These are phyloP conservation scores for Sebastes cheni DNA, from an alignment of 2,797 vertebrate genomes.

Conservation along the genomic window DNA sequence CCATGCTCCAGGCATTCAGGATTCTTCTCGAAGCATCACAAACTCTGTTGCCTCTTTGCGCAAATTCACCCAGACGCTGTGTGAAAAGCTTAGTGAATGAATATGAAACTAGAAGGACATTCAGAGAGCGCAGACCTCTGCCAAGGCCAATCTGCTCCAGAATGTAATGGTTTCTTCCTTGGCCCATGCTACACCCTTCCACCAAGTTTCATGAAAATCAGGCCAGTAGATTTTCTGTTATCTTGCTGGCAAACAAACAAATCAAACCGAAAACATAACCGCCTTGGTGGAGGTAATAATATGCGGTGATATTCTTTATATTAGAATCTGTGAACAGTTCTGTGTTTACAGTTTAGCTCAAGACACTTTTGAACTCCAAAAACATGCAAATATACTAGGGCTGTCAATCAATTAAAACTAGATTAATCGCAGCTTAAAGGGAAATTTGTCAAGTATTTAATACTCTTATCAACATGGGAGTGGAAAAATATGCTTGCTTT, in stretches of 20 bases:
- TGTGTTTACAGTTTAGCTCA: background rate
- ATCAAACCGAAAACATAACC: background rate
- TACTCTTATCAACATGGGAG: too few relatives aligned
- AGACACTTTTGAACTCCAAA: background rate
- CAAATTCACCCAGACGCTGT: background rate
- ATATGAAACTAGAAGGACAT: background rate
- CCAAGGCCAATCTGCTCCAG: background rate
- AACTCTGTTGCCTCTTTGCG: background rate
- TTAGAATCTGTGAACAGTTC: background rate
- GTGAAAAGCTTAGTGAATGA: background rate
- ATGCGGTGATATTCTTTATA: background rate
- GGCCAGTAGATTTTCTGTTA: background rate
- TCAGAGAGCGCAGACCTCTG: background rate
- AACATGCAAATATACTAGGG: background rate
- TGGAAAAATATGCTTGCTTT: too few relatives aligned
- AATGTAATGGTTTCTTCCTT: background rate
- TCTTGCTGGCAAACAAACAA: background rate
- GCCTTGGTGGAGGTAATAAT: background rate
- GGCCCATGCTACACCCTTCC: background rate
- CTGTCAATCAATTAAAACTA: too few relatives aligned
- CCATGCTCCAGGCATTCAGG: conserved; percentile 21
- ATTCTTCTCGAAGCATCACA: conserved; percentile 25
- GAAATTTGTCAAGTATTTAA: too few relatives aligned
- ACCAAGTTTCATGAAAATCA: background rate
- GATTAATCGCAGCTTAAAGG: too few relatives aligned